Evolutionary conservation across 2,113 vertebrate species (phyloP).

Genomic region (Mormoops blainvillei): DNA sequence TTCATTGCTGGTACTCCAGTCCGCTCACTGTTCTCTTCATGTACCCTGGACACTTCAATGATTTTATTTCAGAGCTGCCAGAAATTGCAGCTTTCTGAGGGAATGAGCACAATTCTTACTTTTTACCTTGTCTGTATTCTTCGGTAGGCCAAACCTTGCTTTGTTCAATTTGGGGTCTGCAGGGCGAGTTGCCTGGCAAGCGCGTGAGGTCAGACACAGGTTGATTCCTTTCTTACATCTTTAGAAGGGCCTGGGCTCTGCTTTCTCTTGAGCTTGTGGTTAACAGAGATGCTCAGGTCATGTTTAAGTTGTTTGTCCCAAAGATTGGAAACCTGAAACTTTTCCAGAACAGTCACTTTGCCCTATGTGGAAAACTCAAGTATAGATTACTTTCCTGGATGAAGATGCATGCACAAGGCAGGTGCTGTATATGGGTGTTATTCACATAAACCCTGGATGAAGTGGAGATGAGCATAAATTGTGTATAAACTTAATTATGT

Average conservation of each 20-base stretch:
- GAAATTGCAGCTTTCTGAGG: not conserved
- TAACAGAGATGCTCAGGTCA: not conserved
- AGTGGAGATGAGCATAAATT: not conserved
- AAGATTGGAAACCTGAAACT: conserved; percentile 48
- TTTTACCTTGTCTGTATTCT: not conserved
- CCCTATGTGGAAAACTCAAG: conserved; percentile 49
- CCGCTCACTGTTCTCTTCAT: not conserved
- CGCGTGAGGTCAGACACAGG: not conserved
- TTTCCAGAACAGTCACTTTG: not conserved
- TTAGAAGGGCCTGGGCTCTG: not conserved
- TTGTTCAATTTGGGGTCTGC: not conserved
- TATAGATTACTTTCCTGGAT: conserved; percentile 34
- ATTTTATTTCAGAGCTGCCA: not conserved
- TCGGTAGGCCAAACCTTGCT: not conserved
- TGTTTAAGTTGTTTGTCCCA: not conserved
- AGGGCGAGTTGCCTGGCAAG: not conserved
- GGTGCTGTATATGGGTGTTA: not conserved
- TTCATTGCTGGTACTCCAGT: not conserved
- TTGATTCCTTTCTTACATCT: not conserved
- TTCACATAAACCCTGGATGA: not conserved
- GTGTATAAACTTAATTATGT: not conserved
- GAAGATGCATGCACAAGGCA: not conserved
- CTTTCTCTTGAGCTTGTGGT: not conserved
- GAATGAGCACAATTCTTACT: not conserved
- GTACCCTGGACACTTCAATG: not conserved